These are phyloP conservation scores for Caenorhabditis latens DNA, from an alignment of 1,140 invertebrate species.

Conservation along the genomic window DNA sequence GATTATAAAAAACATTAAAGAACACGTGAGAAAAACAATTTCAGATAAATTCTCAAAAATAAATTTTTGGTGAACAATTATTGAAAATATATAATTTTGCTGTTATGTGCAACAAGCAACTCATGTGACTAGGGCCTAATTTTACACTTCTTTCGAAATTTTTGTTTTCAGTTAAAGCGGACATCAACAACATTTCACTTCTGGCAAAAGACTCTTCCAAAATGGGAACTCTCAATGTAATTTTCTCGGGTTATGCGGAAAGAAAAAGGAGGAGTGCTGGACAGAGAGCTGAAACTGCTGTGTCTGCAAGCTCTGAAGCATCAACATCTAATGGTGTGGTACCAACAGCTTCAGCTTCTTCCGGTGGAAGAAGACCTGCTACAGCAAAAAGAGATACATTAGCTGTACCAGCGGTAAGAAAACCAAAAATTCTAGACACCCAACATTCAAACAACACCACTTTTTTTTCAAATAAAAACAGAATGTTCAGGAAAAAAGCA, in stretches of 20 bases:
- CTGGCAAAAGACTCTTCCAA: slow-evolving; percentile 40
- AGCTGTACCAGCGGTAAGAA: slow-evolving; percentile 4
- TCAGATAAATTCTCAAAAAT: no score
- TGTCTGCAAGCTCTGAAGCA: slow-evolving; percentile 57
- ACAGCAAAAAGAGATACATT: slow-evolving; percentile 56
- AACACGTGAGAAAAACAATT: no score
- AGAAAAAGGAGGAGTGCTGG: slow-evolving; percentile 11
- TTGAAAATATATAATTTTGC: neutral
- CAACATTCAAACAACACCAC: no score
- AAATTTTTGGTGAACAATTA: no score
- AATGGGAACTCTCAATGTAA: slow-evolving; percentile 25
- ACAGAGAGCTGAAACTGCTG: neutral
- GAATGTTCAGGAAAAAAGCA: no score
- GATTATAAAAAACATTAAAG: no score
- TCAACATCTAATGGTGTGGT: slow-evolving; percentile 65
- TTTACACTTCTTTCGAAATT: slow-evolving; percentile 59
- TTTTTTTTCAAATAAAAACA: no score
- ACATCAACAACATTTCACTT: neutral
- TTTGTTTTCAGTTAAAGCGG: slow-evolving; percentile 44
- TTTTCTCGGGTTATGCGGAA: slow-evolving; percentile 24
- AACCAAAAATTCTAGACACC: neutral
- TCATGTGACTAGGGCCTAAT: no score
- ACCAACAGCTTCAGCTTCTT: neutral
- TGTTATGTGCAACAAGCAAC: slow-evolving; percentile 64
- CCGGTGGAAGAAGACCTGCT: slow-evolving; percentile 4